These are phyloP conservation scores for Protobothrops flavoviridis DNA, from an alignment of 2,113 vertebrate genomes.

Conservation along the genomic window DNA sequence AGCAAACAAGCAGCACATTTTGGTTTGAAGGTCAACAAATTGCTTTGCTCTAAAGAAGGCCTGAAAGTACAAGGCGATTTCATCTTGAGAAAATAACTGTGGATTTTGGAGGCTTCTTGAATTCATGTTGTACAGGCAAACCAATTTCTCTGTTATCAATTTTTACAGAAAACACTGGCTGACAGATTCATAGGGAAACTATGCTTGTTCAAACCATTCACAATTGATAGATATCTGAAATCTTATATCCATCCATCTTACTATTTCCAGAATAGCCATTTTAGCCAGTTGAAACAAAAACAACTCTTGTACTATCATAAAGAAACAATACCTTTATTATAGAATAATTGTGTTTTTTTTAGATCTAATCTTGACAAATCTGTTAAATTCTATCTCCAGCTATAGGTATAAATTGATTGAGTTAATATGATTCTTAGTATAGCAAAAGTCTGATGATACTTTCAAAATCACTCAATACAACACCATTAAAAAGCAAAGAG, in stretches of 20 bases:
- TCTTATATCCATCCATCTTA: not conserved
- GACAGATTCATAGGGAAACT: not conserved
- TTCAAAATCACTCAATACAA: not conserved
- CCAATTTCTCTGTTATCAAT: not conserved
- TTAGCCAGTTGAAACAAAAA: not conserved
- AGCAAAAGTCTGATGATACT: not conserved
- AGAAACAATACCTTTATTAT: not conserved
- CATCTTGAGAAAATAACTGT: slow-evolving; percentile 20
- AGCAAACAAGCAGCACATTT: slow-evolving; percentile 18
- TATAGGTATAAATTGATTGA: not conserved
- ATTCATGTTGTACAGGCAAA: slow-evolving; percentile 24
- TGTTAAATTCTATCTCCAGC: not conserved
- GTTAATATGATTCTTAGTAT: not conserved
- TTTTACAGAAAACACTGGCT: not conserved
- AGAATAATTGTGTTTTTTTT: not conserved
- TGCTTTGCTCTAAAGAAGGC: slow-evolving; percentile 32
- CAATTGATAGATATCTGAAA: not conserved
- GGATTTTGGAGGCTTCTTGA: slow-evolving; percentile 22
- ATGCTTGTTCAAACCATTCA: not conserved
- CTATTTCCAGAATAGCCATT: not conserved
- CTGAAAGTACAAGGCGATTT: slow-evolving; percentile 23
- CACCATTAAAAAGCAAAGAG: not conserved
- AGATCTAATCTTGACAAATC: not conserved
- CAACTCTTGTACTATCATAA: not conserved
- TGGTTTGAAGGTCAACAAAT: slow-evolving; percentile 33